Conservation (phyloP, 2,113 vertebrate species). For the human region DNA sequence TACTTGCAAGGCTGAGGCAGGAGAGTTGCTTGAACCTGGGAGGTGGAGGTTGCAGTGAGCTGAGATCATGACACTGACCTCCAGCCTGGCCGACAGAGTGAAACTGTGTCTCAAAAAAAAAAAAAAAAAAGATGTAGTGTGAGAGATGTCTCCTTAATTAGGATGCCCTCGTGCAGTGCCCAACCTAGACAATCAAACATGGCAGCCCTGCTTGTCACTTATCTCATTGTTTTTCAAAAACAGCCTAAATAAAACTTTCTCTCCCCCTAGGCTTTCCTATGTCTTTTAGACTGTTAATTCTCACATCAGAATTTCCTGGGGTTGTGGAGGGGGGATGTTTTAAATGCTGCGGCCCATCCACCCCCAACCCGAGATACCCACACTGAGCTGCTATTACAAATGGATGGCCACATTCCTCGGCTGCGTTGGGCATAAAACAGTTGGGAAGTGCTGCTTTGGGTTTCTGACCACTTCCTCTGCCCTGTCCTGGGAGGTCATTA, state of each 20-base stretch:
- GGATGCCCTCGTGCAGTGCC: neutral
- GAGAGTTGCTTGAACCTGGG: too few species aligned
- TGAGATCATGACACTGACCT: too few species aligned
- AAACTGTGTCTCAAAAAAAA: too few species aligned
- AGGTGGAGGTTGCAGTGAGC: too few species aligned
- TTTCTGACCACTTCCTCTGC: too few species aligned
- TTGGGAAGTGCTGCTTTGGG: neutral
- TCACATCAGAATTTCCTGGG: neutral
- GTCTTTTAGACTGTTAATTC: neutral
- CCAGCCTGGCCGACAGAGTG: too few species aligned
- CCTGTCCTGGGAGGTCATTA: neutral
- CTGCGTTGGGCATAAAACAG: rapidly evolving
- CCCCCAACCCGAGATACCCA: neutral
- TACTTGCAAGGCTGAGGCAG: too few species aligned
- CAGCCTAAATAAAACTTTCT: neutral
- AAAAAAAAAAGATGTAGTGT: neutral
- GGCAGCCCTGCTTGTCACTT: neutral
- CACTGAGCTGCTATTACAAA: neutral
- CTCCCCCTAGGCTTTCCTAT: neutral
- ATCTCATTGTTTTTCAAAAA: neutral
- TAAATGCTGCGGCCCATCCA: too few species aligned
- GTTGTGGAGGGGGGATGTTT: neutral
- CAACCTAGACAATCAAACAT: neutral
- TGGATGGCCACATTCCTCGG: neutral
- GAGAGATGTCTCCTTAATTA: neutral